phyloP scores from a whole-genome alignment of 2,888 invertebrate genomes.

The Cactoblastis cactorum region DNA sequence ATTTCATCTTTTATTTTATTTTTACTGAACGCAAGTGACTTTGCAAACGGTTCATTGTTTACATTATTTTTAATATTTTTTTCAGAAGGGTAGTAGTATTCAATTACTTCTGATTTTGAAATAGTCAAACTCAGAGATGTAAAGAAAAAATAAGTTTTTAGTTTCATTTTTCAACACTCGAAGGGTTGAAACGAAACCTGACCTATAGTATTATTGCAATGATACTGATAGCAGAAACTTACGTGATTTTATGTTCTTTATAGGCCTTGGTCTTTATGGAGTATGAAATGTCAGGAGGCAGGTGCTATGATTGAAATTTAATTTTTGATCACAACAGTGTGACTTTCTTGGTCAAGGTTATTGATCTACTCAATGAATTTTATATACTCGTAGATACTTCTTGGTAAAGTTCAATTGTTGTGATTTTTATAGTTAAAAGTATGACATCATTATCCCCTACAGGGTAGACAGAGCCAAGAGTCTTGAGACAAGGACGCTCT shows the following conservation, averaged over 20 bases:
- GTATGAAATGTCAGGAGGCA: slow-evolving; percentile 52
- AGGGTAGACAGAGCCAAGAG: no score
- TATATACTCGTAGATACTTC: slow-evolving; percentile 10
- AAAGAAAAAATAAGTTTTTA: background rate
- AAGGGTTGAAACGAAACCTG: background rate
- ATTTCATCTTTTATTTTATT: slow-evolving; percentile 8
- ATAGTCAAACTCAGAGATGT: slow-evolving; percentile 17
- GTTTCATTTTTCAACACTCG: slow-evolving; percentile 15
- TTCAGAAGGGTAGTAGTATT: slow-evolving; percentile 38
- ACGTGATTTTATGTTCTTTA: slow-evolving; percentile 44
- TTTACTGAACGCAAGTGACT: background rate
- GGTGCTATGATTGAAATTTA: slow-evolving; percentile 74
- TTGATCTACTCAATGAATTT: slow-evolving; percentile 19
- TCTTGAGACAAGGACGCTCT: no score
- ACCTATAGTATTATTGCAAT: background rate
- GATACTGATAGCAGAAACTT: slow-evolving; percentile 10
- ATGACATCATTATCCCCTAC: no score
- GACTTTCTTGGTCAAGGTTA: slow-evolving; percentile 39
- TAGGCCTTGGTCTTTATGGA: slow-evolving; percentile 48
- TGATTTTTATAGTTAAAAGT: no score
- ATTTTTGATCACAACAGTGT: slow-evolving; percentile 58
- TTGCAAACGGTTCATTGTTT: slow-evolving; percentile 8
- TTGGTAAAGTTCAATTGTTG: background rate
- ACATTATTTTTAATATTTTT: slow-evolving; percentile 5
- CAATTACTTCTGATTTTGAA: slow-evolving; percentile 38